These are phyloP conservation scores for Notocelia uddmanniana DNA, from an alignment of 2,888 invertebrate genomes.

Conservation along the genomic window DNA sequence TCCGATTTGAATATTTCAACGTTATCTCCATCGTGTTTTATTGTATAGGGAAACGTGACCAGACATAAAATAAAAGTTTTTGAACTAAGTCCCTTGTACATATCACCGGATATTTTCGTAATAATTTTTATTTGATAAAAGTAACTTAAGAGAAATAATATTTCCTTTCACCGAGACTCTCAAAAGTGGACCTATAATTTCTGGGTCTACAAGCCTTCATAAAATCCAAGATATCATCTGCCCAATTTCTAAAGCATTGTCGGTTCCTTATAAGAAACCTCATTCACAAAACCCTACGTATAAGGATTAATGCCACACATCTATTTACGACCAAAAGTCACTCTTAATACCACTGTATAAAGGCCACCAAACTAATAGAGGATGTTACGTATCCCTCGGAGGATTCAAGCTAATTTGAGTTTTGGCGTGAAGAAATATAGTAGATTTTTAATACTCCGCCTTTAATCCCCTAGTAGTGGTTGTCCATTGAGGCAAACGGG, in stretches of 20 bases:
- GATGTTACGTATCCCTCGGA: background rate
- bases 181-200: background rate
- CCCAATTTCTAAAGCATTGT: constrained; percentile 41
- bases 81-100: too few species aligned
- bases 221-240: constrained; percentile 36
- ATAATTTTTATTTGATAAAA: background rate
- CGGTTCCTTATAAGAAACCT: constrained; percentile 37
- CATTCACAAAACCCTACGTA: constrained; percentile 33
- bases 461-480: constrained; percentile 30
- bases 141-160: background rate
- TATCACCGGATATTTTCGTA: background rate
- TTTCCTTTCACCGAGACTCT: background rate
- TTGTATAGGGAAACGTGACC: constrained; percentile 42
- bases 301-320: constrained; percentile 36
- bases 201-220: constrained; percentile 11
- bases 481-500: constrained; percentile 35
- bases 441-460: background rate
- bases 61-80: background rate
- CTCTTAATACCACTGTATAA: constrained; percentile 32
- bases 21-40: constrained; percentile 46
- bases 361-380: constrained; percentile 8
- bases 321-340: constrained; percentile 29
- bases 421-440: background rate
- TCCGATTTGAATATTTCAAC: constrained; percentile 58
- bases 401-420: constrained; percentile 3